Evolutionary conservation across 2,113 vertebrate species (phyloP), one percentile per base, ranked within the genome.

Genomic region (Pachypanchax playfairii): DNA sequence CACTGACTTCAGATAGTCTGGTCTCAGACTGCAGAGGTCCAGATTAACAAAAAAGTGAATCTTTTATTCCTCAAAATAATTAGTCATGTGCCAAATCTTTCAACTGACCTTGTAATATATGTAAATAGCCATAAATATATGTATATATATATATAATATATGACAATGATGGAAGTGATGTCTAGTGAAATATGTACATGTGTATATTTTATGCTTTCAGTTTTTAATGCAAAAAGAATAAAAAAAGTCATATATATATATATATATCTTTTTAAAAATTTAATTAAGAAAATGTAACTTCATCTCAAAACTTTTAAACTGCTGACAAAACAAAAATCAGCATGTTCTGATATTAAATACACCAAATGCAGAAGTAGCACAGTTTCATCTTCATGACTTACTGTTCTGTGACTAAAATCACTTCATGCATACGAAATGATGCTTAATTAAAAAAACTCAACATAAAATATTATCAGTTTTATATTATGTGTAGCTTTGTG

Each of bases 51-150:
- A n/a, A 39, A 22, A n/a, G 2, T 39, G 57, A 46, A 14, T 18
- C 36, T 70, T 54, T 55, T n/a, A 58, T n/a, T n/a, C 33, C n/a
- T 13, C 44, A 21, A 60, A 60, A 52, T 47, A 55, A 38, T 39
- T 22, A 41, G 7, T 52, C 12, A 55, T 73, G 59, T 82, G 52
- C 43, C 11, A 7, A 46, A 20, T 18, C 25, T 20, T 41, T 39
- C 39, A 53, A 12, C 47, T 43, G 74, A 62, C 35, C 35, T 46
- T 92, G 91, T 93, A 91, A 79, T 65, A 91, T 91, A 89, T 93
- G 92, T 92, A 91, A 85, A 93, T 92, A 93, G 56, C 26, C 57
- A 87, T 65, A 91, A 90, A 92, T 89, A 76, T n/a, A n/a, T n/a
- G n/a, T n/a, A n/a, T n/a, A n/a, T n/a, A n/a, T n/a, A n/a, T n/a